Evolutionary conservation across 2,888 invertebrate genomes (phyloP), one percentile per base, ranked within the genome.

Genomic region (Phalera bucephala): DNA sequence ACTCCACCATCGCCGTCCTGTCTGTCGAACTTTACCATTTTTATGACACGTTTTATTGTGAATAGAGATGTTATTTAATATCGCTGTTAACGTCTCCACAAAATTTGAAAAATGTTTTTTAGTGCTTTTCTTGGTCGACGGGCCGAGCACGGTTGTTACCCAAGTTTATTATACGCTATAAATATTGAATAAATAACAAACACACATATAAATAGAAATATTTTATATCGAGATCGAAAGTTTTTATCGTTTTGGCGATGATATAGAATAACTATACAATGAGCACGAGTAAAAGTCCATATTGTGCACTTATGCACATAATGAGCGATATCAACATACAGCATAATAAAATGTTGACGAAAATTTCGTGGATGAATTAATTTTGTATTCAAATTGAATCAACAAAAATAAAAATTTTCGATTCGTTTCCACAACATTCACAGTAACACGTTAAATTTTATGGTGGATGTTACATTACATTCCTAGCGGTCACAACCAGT

Each of bases 41-140:
- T 81, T 82, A 83, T 74, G 76, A 68, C 68, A 75, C 73, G 52
- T 70, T 84, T 85, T 80, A 82, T 81, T 70, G 69, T 70, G 76
- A 80, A 88, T 87, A 83, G 85, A 88, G 86, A 87, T 72, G 83
- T 88, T 84, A 85, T 84, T 87, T 83, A 87, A 85, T 82, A 80
- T 79, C 76, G 74, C 65, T 82, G 86, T 85, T 87, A 82, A 81
- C 82, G 80, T 83, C 76, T 77, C 70, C 69, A 78, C 76, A 74
- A 71, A 69, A 68, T 72, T 74, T 73, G 62, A 70, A 67, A 68
- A 61, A 67, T 62, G 14, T 51, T 53, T 64, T 57, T 64, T 65
- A 54, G 47, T 63, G 62, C 56, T 62, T 64, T 64, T 69, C 64
- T 70, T 58, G 60, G 51, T 63, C 35, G 50, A 49, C 46, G 60